These are phyloP conservation scores for Equus quagga DNA, from an alignment of 2,113 vertebrate species.

Conservation along the genomic window DNA sequence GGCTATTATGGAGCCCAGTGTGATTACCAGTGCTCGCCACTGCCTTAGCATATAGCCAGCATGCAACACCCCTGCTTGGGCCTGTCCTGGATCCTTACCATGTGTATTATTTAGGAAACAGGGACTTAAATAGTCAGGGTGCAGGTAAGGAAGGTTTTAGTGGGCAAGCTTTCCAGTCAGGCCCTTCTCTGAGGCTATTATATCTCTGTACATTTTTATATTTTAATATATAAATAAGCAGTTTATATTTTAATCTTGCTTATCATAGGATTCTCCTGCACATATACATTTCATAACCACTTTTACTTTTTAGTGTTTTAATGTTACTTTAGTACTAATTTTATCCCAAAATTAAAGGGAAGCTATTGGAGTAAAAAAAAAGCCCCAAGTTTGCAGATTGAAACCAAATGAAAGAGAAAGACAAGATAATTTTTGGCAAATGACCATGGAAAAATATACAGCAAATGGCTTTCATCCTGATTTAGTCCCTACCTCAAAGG, in stretches of 20 bases:
- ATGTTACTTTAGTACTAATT: not conserved
- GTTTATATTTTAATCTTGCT: not conserved
- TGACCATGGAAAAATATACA: not conserved
- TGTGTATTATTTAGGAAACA: not conserved
- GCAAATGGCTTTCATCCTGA: not conserved
- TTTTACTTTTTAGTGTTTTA: not conserved
- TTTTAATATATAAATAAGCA: not conserved
- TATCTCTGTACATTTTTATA: not conserved
- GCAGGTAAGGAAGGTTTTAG: not conserved
- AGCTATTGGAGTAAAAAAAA: not conserved
- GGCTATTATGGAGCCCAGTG: not conserved
- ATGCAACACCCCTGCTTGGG: too few relatives aligned
- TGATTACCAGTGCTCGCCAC: accelerated
- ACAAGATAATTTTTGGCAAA: slow-evolving; percentile 13
- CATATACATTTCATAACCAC: not conserved
- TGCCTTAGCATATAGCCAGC: not conserved
- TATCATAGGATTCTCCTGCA: not conserved
- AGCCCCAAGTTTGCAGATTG: not conserved
- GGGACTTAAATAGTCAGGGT: not conserved
- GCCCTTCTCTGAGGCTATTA: not conserved
- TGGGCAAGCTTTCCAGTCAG: not conserved
- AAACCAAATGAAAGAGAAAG: not conserved
- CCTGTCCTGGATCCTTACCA: not conserved
- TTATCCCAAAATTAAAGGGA: not conserved
- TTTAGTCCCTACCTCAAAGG: not conserved